A percentile compares a stretch with the other conserved stretches of the same genome.
These are phyloP conservation scores for Mobula hypostoma DNA, from an alignment of 2,113 vertebrate genomes.

Conservation along the genomic window DNA sequence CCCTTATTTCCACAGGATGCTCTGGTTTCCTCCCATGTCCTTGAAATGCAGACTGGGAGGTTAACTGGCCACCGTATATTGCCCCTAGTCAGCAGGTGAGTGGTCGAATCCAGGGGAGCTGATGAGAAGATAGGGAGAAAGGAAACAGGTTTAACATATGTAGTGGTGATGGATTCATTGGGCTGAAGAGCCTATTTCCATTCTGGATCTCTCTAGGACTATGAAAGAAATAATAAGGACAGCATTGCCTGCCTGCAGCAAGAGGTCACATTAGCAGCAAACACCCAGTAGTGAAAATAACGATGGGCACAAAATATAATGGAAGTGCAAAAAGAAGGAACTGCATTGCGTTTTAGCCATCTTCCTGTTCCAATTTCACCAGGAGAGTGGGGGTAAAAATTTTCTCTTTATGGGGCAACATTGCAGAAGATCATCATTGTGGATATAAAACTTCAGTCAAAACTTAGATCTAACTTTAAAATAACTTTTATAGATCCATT, in stretches of 20 bases:
- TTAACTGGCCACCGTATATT: no score
- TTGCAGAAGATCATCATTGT: background rate
- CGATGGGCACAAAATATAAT: background rate
- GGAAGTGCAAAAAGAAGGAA: background rate
- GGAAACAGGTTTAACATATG: no score
- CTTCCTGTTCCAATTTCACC: background rate
- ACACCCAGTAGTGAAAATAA: background rate
- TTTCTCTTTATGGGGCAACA: background rate
- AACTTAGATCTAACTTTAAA: background rate
- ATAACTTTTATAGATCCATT: background rate
- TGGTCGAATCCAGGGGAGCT: no score
- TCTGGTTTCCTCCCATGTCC: no score
- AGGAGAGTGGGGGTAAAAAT: background rate
- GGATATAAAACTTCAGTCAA: background rate
- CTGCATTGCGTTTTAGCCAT: background rate
- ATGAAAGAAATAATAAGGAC: background rate
- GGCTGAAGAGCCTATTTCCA: no score
- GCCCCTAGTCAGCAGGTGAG: no score
- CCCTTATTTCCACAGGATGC: no score
- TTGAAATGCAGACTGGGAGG: no score
- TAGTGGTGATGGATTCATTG: no score
- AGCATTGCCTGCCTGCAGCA: background rate
- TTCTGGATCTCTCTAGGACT: no score
- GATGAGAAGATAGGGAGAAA: no score
- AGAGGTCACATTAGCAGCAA: background rate